phyloP scores from a whole-genome alignment of 2,113 vertebrate species.

The Pituophis catenifer region DNA sequence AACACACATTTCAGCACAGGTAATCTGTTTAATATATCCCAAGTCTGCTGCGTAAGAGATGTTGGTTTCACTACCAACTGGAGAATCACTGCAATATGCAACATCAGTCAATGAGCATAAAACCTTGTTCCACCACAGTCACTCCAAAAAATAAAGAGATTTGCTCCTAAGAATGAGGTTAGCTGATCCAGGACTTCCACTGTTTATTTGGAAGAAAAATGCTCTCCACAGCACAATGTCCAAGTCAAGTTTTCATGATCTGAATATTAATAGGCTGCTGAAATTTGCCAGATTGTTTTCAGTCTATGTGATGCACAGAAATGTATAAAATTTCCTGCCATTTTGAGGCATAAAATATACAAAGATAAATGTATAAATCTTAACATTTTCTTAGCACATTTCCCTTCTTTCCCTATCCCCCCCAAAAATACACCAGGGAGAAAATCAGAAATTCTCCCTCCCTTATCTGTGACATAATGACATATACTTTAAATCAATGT shows the following conservation, averaged over 20 bases:
- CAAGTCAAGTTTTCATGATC: neutral
- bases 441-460: neutral
- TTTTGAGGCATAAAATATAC: neutral
- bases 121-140: neutral
- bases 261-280: constrained; percentile 2
- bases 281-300: neutral
- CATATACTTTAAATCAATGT: neutral
- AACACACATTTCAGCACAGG: neutral
- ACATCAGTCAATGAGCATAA: neutral
- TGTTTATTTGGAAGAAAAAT: rapidly evolving
- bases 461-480: neutral
- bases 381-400: neutral
- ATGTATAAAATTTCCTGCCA: neutral
- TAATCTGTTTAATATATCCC: neutral
- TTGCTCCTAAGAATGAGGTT: neutral
- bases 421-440: neutral
- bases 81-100: constrained; percentile 5
- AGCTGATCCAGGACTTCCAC: neutral
- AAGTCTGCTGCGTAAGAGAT: neutral
- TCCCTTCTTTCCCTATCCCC: neutral
- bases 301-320: neutral
- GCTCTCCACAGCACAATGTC: neutral
- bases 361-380: neutral
- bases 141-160: neutral
- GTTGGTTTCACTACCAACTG: neutral